A percentile compares a stretch with the other conserved stretches of the same genome.
phyloP scores from a whole-genome alignment of 1,140 invertebrate genomes.

The Planococcus citri region DNA sequence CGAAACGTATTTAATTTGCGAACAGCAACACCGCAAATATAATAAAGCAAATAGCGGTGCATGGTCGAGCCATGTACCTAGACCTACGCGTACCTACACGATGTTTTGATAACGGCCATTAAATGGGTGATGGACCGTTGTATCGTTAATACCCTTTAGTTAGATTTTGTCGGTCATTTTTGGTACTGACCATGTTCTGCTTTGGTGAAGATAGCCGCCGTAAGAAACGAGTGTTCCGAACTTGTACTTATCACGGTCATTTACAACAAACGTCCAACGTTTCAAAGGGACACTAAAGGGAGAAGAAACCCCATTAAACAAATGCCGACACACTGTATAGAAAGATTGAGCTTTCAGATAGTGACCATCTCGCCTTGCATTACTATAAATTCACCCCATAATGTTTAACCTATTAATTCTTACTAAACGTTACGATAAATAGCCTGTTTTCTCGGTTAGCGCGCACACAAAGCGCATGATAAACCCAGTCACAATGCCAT shows the following conservation, averaged over 20 bases:
- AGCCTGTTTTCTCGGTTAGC: background rate
- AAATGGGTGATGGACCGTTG: slow-evolving; percentile 1
- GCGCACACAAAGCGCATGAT: background rate
- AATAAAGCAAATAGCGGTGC: background rate
- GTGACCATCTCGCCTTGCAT: background rate
- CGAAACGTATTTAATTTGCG: background rate
- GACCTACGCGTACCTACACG: too few species aligned
- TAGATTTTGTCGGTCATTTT: slow-evolving; percentile 2
- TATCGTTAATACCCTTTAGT: background rate
- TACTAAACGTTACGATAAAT: slow-evolving; percentile 7
- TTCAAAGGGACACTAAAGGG: slow-evolving; percentile 6
- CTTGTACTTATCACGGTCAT: background rate
- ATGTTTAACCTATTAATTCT: slow-evolving; percentile 8
- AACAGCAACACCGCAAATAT: background rate
- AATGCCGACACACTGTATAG: slow-evolving; percentile 2
- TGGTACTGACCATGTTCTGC: background rate
- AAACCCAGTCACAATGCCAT: background rate
- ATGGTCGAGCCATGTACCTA: too few species aligned
- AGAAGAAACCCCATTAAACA: slow-evolving; percentile 6
- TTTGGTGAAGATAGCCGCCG: background rate
- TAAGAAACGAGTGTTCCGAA: background rate
- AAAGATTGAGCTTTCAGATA: slow-evolving; percentile 3
- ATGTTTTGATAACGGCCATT: slow-evolving; percentile 3
- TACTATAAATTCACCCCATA: slow-evolving; percentile 7
- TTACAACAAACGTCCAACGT: slow-evolving; percentile 6